phyloP scores from a whole-genome alignment of 2,888 invertebrate genomes.

The Orchesellides sinensis region DNA sequence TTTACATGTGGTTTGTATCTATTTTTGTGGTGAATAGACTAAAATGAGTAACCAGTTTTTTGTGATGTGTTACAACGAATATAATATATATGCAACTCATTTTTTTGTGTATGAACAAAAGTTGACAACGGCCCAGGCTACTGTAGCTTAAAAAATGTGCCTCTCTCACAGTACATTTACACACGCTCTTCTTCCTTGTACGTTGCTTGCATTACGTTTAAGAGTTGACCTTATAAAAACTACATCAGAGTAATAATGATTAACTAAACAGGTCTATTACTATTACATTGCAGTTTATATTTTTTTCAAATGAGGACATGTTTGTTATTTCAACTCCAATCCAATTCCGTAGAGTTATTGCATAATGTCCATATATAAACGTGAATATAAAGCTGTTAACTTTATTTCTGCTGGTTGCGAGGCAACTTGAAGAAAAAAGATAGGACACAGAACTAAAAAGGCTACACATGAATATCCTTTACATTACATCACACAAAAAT shows the following conservation, averaged over 20 bases:
- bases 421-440: too few relatives aligned
- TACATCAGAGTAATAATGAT: slow-evolving; percentile 4
- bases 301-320: slow-evolving; percentile 54
- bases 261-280: background rate
- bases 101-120: slow-evolving; percentile 47
- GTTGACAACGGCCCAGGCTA: slow-evolving; percentile 62
- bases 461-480: background rate
- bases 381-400: slow-evolving; percentile 43
- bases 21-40: background rate
- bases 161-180: background rate
- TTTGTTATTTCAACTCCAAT: slow-evolving; percentile 24
- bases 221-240: slow-evolving; percentile 63
- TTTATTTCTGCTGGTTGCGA: background rate
- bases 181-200: slow-evolving; percentile 45
- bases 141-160: background rate
- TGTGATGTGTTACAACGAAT: slow-evolving; percentile 4
- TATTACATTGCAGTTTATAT: slow-evolving; percentile 17
- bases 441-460: too few relatives aligned
- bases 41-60: slow-evolving; percentile 2
- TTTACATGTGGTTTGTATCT: background rate
- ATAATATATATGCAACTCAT: slow-evolving; percentile 43
- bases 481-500: background rate
- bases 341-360: slow-evolving; percentile 42
- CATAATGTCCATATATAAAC: slow-evolving; percentile 56
- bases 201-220: too few relatives aligned